Evolutionary conservation across 2,113 vertebrate species (phyloP).

Genomic region (Semnopithecus entellus): DNA sequence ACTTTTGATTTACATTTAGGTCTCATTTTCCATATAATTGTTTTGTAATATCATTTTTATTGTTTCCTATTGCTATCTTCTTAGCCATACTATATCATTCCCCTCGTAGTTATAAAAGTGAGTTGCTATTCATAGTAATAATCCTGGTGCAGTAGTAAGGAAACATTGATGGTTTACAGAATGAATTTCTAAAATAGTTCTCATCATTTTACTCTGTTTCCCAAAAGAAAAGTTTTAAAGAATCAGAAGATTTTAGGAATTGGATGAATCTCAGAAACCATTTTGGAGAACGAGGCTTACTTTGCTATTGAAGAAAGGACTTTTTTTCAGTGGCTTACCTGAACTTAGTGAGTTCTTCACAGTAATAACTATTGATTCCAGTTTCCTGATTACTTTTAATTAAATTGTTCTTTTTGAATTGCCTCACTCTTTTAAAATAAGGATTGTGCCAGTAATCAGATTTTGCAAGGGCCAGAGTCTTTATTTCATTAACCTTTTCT

Average conservation of each 20-base stretch:
- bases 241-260: background rate
- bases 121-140: background rate
- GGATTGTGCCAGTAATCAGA: background rate
- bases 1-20: background rate
- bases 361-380: background rate
- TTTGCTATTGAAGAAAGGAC: background rate
- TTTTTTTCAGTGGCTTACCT: background rate
- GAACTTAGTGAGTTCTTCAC: background rate
- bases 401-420: background rate
- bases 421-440: background rate
- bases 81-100: background rate
- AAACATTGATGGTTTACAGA: background rate
- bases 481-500: constrained; percentile 18
- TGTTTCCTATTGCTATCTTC: background rate
- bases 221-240: background rate
- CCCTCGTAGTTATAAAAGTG: background rate
- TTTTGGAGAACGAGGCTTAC: background rate
- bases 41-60: background rate
- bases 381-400: background rate
- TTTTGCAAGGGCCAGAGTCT: background rate
- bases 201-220: background rate
- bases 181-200: background rate
- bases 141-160: background rate
- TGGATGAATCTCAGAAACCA: background rate
- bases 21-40: background rate